These are phyloP conservation scores for Drymodes brunneopygia DNA, from an alignment of 2,113 vertebrate species.

Conservation along the genomic window DNA sequence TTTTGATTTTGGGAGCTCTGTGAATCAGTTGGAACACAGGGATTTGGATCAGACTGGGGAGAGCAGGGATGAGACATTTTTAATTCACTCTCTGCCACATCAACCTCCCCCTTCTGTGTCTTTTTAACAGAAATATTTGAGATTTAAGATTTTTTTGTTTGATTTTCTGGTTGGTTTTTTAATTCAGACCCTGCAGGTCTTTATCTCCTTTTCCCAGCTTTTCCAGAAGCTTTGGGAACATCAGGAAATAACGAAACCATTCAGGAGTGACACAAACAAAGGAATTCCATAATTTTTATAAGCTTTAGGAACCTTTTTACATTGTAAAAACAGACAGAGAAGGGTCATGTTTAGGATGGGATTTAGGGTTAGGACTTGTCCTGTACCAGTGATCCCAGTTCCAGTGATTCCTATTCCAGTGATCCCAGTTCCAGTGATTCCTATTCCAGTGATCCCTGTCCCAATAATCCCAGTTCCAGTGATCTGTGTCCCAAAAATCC, in stretches of 20 bases:
- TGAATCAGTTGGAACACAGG: accelerated
- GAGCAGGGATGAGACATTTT: neutral
- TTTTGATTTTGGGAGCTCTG: neutral
- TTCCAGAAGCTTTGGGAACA: neutral
- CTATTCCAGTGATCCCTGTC: neutral
- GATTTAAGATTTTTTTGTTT: accelerated
- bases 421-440: neutral
- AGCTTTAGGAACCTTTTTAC: neutral
- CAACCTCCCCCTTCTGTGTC: neutral
- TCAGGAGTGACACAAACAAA: accelerated
- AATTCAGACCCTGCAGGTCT: neutral
- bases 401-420: accelerated
- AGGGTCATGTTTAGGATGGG: neutral
- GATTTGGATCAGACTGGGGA: neutral
- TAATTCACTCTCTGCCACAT: accelerated
- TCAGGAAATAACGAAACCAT: neutral
- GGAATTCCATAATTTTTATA: neutral
- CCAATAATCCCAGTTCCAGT: neutral
- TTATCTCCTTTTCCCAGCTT: neutral
- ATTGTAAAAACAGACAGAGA: neutral
- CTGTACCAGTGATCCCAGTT: neutral
- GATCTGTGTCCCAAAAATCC: neutral
- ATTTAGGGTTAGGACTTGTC: neutral
- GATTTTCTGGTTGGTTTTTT: neutral
- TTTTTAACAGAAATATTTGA: neutral